A percentile compares a stretch with the other conserved stretches of the same genome.
These are phyloP conservation scores for Garra rufa DNA, from an alignment of 2,113 vertebrate genomes.

Conservation along the genomic window DNA sequence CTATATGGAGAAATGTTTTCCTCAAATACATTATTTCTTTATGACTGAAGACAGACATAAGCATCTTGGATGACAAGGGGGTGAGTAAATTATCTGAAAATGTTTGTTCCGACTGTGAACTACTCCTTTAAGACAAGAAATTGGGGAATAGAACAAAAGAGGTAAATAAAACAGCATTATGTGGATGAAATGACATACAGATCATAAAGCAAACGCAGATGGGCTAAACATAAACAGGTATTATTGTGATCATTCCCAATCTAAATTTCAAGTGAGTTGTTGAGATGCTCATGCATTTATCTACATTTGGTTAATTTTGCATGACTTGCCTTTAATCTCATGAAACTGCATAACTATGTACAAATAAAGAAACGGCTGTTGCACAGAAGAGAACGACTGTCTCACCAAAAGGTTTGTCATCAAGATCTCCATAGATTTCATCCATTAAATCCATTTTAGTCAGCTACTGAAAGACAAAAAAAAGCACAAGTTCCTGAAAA, in stretches of 20 bases:
- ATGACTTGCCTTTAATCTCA: background rate
- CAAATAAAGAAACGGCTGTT: background rate
- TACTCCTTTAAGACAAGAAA: background rate
- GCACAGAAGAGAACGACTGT: background rate
- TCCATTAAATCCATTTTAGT: constrained; percentile 48
- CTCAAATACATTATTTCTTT: too few species aligned
- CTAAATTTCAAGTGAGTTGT: background rate
- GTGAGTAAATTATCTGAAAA: too few species aligned
- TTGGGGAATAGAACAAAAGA: background rate
- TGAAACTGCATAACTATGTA: background rate
- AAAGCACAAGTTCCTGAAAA: constrained; percentile 26
- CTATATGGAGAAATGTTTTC: too few species aligned
- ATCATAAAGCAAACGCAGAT: background rate
- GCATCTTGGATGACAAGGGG: too few species aligned
- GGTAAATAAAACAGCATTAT: background rate
- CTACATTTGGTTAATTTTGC: background rate
- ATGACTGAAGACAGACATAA: too few species aligned
- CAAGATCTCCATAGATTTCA: constrained; percentile 50
- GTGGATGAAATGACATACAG: background rate
- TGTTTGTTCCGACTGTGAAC: too few species aligned
- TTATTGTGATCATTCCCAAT: background rate
- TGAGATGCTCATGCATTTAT: background rate
- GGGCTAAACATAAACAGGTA: background rate
- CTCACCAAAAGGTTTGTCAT: constrained; percentile 43
- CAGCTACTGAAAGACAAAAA: background rate